Evolutionary conservation across 2,113 vertebrate species (phyloP).

Genomic region (Scartelaos histophorus): DNA sequence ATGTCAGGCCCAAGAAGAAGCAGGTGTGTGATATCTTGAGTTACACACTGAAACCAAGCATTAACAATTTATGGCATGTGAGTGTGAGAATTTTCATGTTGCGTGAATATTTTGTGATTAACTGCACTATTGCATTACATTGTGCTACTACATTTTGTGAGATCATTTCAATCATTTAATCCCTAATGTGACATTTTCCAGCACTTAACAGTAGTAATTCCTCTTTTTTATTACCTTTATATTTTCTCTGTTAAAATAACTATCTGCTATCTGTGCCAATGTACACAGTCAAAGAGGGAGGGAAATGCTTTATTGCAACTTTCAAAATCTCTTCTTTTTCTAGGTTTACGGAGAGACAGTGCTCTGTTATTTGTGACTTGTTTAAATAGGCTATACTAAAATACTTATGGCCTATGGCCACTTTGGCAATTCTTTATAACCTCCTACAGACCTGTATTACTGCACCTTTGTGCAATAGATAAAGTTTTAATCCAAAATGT

Average conservation of each 20-base stretch:
- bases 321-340: background rate
- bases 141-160: slow-evolving; percentile 1
- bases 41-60: slow-evolving; percentile 10
- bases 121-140: background rate
- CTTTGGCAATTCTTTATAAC: background rate
- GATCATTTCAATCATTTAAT: background rate
- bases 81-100: background rate
- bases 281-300: slow-evolving; percentile 27
- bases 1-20: slow-evolving; percentile 25
- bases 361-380: slow-evolving; percentile 40
- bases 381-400: slow-evolving; percentile 22
- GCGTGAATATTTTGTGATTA: background rate
- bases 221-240: background rate
- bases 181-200: slow-evolving; percentile 7
- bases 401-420: background rate
- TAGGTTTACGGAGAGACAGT: slow-evolving; percentile 7
- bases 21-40: slow-evolving; percentile 40
- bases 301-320: slow-evolving; percentile 12
- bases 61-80: slow-evolving; percentile 5
- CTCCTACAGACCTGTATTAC: background rate
- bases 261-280: slow-evolving; percentile 27
- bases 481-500: background rate
- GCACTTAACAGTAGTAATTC: slow-evolving; percentile 7
- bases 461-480: background rate
- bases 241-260: slow-evolving; percentile 21